Base-by-base conservation (phyloP, 1,140 invertebrate genomes). In the Anoplophora glabripennis region DNA sequence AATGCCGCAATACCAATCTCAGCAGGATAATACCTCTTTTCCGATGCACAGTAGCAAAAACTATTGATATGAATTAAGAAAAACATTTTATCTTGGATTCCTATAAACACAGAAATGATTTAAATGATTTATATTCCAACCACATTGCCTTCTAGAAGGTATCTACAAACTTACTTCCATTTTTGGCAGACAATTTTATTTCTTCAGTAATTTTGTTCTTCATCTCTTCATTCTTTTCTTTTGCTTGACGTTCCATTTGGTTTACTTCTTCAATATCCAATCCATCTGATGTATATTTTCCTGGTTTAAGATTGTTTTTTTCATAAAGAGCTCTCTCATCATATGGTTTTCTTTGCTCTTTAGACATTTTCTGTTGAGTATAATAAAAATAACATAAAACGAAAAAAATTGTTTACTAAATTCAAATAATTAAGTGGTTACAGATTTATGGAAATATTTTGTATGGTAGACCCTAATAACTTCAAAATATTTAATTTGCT, bases 31-130 rank as follows among this genome's bases (percentile, higher is more conserved):
- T 75, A 77, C 7, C 74, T 68, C 35, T 68, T 58, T 58, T 49
- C 18, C 35, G 67, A 36, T 17, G 63, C 70, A 21, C 10, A 57
- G 51, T 67, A 53, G 41, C 75, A 77, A 34, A 76, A 79, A 36
- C 66, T 74, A 42, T 81, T 80, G 4, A 75, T 63, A 44, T 81
- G 78, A 35, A 81, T 74, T 0, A 80, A 65, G 18, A 72, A 74
- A 53, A 78, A 78, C 18, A 65, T 59, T 7, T 72, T n/a, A 3
- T 69, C 44, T 1, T 58, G 8, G 7, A 78, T 15, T 8, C 9
- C 70, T 72, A 40, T 14, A 69, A 69, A 44, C 11, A 48, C n/a
- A n/a, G 12, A 12, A 38, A 42, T 12, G 14, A 15, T 40, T n/a
- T n/a, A n/a, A n/a, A n/a, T n/a, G n/a, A n/a, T n/a, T n/a, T n/a